Evolutionary conservation across 2,888 invertebrate genomes (phyloP).

Genomic region (Latrodectus hesperus): DNA sequence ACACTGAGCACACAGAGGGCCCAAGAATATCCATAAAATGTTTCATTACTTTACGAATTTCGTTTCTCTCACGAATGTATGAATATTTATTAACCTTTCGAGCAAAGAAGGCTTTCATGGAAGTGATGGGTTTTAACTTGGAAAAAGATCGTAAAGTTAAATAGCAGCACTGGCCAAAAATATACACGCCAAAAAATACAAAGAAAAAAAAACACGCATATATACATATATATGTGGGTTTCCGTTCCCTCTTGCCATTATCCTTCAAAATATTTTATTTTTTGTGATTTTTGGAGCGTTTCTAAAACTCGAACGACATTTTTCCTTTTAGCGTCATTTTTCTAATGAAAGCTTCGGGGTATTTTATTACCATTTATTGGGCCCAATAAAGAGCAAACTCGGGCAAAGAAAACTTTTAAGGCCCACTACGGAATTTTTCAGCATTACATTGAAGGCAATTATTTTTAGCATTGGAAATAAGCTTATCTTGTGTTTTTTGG

Average conservation of each 20-base stretch:
- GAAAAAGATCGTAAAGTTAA: slow-evolving; percentile 68
- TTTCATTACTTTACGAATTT: slow-evolving; percentile 69
- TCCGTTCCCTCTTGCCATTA: slow-evolving; percentile 26
- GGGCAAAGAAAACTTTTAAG: slow-evolving; percentile 37
- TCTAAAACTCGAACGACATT: slow-evolving; percentile 15
- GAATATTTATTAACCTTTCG: slow-evolving; percentile 68
- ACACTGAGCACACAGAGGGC: slow-evolving; percentile 59
- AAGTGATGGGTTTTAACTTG: slow-evolving; percentile 63
- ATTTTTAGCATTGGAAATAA: too few species aligned
- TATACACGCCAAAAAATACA: slow-evolving; percentile 39
- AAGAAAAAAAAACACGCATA: slow-evolving; percentile 21
- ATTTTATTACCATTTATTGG: slow-evolving; percentile 55
- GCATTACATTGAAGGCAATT: too few species aligned
- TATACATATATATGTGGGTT: slow-evolving; percentile 14
- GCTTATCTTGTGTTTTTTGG: too few species aligned
- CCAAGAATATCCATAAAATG: slow-evolving; percentile 69
- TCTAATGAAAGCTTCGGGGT: slow-evolving; percentile 32
- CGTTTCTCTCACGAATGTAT: slow-evolving; percentile 66
- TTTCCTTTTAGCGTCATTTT: slow-evolving; percentile 14
- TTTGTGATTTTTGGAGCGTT: slow-evolving; percentile 39
- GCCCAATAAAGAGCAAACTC: slow-evolving; percentile 25
- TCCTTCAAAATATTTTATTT: slow-evolving; percentile 23
- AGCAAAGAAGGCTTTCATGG: slow-evolving; percentile 66
- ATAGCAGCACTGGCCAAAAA: slow-evolving; percentile 57
- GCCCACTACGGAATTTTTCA: slow-evolving; percentile 20